Conservation (phyloP, 2,797 vertebrate species). For the Pantherophis vulpinus region DNA sequence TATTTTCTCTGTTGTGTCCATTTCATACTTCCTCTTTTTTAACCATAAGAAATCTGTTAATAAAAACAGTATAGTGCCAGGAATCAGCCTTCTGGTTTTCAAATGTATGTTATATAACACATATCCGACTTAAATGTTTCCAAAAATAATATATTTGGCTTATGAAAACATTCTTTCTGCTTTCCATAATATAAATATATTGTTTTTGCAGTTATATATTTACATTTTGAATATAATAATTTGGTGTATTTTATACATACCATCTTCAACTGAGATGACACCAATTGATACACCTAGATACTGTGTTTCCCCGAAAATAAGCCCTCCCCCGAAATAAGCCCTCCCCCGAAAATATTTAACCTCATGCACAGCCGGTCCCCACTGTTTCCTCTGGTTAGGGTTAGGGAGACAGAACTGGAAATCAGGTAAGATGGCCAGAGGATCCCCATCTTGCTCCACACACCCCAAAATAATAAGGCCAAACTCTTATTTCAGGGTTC, state of each 20-base stretch:
- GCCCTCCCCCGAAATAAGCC: no score
- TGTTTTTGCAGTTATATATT: neutral
- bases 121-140: neutral
- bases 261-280: neutral
- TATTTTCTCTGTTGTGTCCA: neutral
- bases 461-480: no score
- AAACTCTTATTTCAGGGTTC: no score
- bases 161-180: neutral
- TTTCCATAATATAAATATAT: neutral
- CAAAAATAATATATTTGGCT: neutral
- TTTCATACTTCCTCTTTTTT: neutral
- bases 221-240: neutral
- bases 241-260: neutral
- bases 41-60: neutral
- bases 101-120: neutral
- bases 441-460: no score
- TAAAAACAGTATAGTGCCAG: neutral
- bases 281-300: neutral
- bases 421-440: no score
- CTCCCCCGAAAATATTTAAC: no score
- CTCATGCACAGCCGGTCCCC: no score
- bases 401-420: no score
- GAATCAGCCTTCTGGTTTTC: neutral
- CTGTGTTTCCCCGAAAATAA: no score
- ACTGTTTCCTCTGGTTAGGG: no score